A percentile compares a stretch with the other conserved stretches of the same genome.
phyloP scores from a whole-genome alignment of 2,797 vertebrate genomes.

The Notoglanidium macrostoma region DNA sequence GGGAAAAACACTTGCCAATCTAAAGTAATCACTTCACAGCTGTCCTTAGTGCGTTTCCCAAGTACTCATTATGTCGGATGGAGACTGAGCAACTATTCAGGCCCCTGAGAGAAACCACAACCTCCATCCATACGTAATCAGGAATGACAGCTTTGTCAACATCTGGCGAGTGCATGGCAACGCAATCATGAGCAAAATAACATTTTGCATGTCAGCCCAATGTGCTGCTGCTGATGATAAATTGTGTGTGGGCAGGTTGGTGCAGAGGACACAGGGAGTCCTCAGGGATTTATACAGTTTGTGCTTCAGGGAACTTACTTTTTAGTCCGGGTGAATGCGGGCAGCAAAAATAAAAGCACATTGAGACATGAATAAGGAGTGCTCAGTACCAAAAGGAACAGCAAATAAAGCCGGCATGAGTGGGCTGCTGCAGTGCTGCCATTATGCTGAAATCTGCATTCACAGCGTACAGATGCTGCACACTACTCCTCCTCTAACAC shows the following conservation, averaged over 20 bases:
- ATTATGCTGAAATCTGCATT: constrained; percentile 22
- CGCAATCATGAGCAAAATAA: constrained; percentile 32
- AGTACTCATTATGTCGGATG: constrained; percentile 37
- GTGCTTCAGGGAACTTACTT: constrained; percentile 17
- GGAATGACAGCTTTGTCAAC: constrained; percentile 34
- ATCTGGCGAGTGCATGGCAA: constrained; percentile 5
- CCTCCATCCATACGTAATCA: constrained; percentile 40
- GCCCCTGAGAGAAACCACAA: constrained; percentile 8
- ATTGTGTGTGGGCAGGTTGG: constrained; percentile 11
- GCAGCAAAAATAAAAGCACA: constrained; percentile 19
- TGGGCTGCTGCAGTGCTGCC: constrained; percentile 14
- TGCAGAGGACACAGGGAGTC: background rate
- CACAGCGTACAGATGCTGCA: constrained; percentile 15
- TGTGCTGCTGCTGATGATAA: constrained; percentile 14
- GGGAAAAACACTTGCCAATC: constrained; percentile 28
- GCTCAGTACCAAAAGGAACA: constrained; percentile 21
- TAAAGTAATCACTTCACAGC: constrained; percentile 46
- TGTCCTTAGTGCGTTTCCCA: constrained; percentile 24
- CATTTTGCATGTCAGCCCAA: constrained; percentile 22
- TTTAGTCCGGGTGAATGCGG: background rate
- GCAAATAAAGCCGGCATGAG: constrained; percentile 33
- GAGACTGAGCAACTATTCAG: constrained; percentile 30
- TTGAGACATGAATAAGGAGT: background rate
- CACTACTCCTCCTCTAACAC: constrained; percentile 31
- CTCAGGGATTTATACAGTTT: background rate